Evolutionary conservation across 64 coral and sea anemone species (phyloP).

Genomic region (Montipora efflorescens): DNA sequence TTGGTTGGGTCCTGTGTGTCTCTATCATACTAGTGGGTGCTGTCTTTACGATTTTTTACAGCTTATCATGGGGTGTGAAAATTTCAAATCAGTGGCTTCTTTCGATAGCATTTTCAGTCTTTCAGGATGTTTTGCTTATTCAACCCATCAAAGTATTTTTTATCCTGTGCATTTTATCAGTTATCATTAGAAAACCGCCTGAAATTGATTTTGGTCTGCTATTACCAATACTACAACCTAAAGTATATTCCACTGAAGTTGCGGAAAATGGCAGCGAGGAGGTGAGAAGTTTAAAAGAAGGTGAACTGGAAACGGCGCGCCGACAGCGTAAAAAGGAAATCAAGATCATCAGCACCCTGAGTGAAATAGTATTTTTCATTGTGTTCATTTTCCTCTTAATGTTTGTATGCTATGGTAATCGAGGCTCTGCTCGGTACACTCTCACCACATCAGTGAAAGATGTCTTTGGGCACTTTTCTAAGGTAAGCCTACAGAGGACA

Average conservation of each 20-base stretch:
- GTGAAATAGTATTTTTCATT: slow-evolving; percentile 42
- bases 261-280: background rate
- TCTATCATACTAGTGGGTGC: slow-evolving; percentile 30
- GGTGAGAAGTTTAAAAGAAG: background rate
- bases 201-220: background rate
- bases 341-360: slow-evolving; percentile 47
- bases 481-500: background rate
- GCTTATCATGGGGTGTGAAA: slow-evolving; percentile 85
- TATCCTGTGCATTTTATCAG: slow-evolving; percentile 53
- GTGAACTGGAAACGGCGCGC: slow-evolving; percentile 7
- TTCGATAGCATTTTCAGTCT: slow-evolving; percentile 69
- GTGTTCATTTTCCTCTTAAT: slow-evolving; percentile 58
- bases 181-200: slow-evolving; percentile 33
- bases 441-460: slow-evolving; percentile 41
- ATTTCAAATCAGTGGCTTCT: slow-evolving; percentile 81
- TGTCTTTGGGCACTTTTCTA: slow-evolving; percentile 36
- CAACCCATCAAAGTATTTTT: slow-evolving; percentile 69
- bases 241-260: background rate
- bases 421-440: slow-evolving; percentile 12
- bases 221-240: background rate
- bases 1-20: slow-evolving; percentile 75
- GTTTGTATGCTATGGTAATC: slow-evolving; percentile 77
- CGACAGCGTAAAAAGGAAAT: slow-evolving; percentile 30
- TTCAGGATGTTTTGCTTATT: slow-evolving; percentile 73
- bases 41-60: slow-evolving; percentile 80